These are phyloP conservation scores for Porites lobata DNA, from an alignment of 92 coral and sea anemone species.

Conservation along the genomic window DNA sequence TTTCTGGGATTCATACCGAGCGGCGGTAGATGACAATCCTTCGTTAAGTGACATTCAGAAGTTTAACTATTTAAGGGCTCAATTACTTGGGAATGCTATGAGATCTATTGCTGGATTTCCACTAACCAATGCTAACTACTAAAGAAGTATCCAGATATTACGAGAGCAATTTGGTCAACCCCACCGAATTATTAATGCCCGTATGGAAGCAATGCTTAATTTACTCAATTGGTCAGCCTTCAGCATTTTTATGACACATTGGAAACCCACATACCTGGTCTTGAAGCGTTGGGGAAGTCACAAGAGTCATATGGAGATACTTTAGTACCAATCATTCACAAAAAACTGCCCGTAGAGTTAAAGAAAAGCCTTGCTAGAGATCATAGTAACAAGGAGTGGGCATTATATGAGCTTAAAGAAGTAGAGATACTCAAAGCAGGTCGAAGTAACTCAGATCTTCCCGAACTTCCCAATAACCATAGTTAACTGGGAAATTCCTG, in stretches of 20 bases:
- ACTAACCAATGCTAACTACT: slow-evolving; percentile 48
- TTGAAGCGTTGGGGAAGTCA: slow-evolving; percentile 38
- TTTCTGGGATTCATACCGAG: slow-evolving; percentile 59
- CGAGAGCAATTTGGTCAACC: slow-evolving; percentile 46
- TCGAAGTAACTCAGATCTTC: too few relatives aligned
- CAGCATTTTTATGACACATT: slow-evolving; percentile 36
- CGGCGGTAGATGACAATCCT: slow-evolving; percentile 44
- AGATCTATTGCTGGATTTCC: slow-evolving; percentile 63
- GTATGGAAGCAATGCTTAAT: too few relatives aligned
- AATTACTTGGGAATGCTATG: slow-evolving; percentile 41
- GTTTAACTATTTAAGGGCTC: slow-evolving; percentile 44
- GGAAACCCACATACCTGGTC: slow-evolving; percentile 56
- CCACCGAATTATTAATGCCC: background rate
- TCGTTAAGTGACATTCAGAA: slow-evolving; percentile 32
- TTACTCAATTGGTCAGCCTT: too few relatives aligned
- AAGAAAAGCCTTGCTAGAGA: slow-evolving; percentile 45
- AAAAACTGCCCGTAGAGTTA: slow-evolving; percentile 24
- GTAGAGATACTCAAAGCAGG: too few relatives aligned
- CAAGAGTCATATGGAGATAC: slow-evolving; percentile 1
- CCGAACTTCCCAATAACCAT: too few relatives aligned
- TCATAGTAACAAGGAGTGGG: slow-evolving; percentile 44
- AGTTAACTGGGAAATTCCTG: too few relatives aligned
- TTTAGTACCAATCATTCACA: slow-evolving; percentile 29
- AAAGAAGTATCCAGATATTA: slow-evolving; percentile 19
- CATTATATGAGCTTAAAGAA: too few relatives aligned